Percentiles rank a stretch among this genome's conserved stretches.
Evolutionary conservation across 2,113 vertebrate genomes (phyloP).

Genomic region (Poeciliopsis prolifica): DNA sequence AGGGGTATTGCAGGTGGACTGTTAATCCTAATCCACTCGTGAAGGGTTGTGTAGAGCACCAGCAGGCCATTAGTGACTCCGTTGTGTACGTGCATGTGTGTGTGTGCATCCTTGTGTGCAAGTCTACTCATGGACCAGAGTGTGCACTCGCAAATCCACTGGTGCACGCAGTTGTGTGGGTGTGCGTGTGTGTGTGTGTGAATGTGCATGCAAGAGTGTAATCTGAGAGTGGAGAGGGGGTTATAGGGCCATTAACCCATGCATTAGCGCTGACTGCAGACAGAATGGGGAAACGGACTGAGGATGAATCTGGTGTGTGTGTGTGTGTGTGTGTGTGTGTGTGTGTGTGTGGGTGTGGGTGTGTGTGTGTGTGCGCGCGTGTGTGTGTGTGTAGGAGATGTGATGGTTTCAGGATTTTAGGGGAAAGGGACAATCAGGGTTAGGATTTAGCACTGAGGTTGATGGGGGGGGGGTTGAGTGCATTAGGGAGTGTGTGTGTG

Average conservation of each 20-base stretch:
- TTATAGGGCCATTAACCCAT: conserved; percentile 67
- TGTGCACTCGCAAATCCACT: conserved; percentile 6
- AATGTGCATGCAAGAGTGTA: conserved; percentile 43
- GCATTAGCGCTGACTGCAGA: conserved; percentile 65
- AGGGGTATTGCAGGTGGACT: conserved; percentile 36
- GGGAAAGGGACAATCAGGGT: conserved; percentile 65
- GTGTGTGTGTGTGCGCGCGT: not conserved
- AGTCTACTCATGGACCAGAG: not conserved
- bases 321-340: conserved; percentile 17
- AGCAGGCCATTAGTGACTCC: conserved; percentile 49
- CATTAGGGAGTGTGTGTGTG: conserved; percentile 62
- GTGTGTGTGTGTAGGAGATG: not conserved
- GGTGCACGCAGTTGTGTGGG: conserved; percentile 21
- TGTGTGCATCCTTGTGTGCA: conserved; percentile 1
- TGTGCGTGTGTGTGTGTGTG: not conserved
- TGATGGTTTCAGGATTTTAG: conserved; percentile 58
- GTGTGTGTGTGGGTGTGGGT: too few relatives aligned
- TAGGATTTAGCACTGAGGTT: conserved; percentile 61
- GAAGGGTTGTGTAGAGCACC: conserved; percentile 36
- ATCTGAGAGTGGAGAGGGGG: conserved; percentile 68
- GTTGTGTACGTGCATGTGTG: not conserved
- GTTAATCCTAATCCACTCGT: conserved; percentile 70
- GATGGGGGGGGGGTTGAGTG: conserved; percentile 63
- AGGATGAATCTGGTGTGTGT: conserved; percentile 12
- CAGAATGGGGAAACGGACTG: conserved; percentile 21